Conservation (phyloP, 2,113 vertebrate species). For the Toxotes jaculatrix region DNA sequence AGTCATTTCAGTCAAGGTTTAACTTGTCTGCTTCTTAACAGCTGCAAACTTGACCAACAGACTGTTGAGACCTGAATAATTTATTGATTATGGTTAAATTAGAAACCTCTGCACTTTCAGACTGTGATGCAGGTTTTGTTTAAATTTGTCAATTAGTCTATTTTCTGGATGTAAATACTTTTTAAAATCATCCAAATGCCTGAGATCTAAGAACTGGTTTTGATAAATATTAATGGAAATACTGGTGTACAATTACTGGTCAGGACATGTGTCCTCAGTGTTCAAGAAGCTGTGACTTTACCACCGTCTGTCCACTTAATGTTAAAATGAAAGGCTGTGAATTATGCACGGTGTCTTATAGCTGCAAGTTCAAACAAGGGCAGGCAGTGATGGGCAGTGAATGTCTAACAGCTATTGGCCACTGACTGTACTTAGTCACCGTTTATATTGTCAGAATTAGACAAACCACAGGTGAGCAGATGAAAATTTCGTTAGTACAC, state of each 20-base stretch:
- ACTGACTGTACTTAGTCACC: neutral
- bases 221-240: neutral
- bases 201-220: neutral
- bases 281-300: neutral
- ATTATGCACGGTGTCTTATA: neutral
- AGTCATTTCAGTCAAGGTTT: neutral
- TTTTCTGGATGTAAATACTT: neutral
- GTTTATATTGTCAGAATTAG: neutral
- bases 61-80: neutral
- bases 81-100: neutral
- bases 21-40: neutral
- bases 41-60: neutral
- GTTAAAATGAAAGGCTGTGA: neutral
- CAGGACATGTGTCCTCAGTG: neutral
- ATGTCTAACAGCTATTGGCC: neutral
- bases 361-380: neutral
- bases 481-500: neutral
- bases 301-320: neutral
- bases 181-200: no score
- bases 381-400: neutral
- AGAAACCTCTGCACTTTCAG: conserved; percentile 12
- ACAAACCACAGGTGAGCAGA: neutral
- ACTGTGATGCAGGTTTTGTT: neutral
- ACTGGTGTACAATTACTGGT: neutral
- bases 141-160: neutral